These are phyloP conservation scores for Pedionomus torquatus DNA, from an alignment of 2,113 vertebrate genomes.

Conservation along the genomic window DNA sequence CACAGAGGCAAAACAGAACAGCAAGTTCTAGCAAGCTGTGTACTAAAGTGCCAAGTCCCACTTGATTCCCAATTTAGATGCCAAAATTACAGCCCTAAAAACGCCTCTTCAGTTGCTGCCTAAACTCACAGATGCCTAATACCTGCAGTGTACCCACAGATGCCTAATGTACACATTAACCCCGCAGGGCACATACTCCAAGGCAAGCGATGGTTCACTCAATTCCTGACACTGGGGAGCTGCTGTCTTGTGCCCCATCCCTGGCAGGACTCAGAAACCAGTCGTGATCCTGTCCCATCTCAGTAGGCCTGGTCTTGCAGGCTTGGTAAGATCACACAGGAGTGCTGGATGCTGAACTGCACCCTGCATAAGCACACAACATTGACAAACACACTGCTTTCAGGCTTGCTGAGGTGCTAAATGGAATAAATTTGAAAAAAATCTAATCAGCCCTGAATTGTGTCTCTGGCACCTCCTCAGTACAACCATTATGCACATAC, in stretches of 20 bases:
- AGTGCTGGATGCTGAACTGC: not conserved
- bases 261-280: not conserved
- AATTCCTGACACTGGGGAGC: rapidly evolving
- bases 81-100: not conserved
- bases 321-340: not conserved
- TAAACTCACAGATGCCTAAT: not conserved
- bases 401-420: not conserved
- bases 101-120: not conserved
- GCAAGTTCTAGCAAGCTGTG: not conserved
- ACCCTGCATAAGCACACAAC: not conserved
- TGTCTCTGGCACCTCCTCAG: not conserved
- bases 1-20: not conserved
- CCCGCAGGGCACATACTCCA: rapidly evolving
- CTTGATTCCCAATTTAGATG: not conserved
- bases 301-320: not conserved
- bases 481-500: not conserved
- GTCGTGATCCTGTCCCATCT: not conserved
- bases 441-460: not conserved
- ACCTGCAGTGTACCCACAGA: rapidly evolving
- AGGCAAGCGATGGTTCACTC: not conserved
- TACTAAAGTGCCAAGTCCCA: not conserved
- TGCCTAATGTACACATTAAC: rapidly evolving
- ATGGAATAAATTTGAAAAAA: not conserved
- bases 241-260: not conserved
- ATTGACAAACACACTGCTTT: not conserved